Conservation (phyloP, 2,888 invertebrate species). For the Nowickia ferox region DNA sequence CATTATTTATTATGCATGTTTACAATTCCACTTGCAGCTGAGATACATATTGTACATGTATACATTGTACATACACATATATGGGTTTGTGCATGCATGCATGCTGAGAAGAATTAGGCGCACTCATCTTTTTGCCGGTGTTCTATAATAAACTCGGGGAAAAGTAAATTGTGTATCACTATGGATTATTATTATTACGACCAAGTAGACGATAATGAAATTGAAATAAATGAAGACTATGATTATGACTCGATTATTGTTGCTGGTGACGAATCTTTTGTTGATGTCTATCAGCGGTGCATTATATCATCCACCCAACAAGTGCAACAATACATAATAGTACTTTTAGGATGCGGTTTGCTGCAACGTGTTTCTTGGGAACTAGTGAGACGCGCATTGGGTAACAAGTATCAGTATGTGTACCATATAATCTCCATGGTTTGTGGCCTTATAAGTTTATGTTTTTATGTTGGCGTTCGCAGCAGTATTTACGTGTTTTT, state of each 20-base stretch:
- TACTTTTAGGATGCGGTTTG: conserved; percentile 74
- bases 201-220: conserved; percentile 63
- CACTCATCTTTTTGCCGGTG: conserved; percentile 54
- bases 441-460: conserved; percentile 71
- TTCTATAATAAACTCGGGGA: not conserved
- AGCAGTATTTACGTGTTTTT: conserved; percentile 44
- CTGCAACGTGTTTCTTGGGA: conserved; percentile 73
- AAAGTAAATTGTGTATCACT: not conserved
- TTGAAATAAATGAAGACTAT: conserved; percentile 69
- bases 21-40: conserved; percentile 3
- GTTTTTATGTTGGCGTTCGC: conserved; percentile 61
- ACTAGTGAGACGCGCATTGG: conserved; percentile 54
- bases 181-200: conserved; percentile 76
- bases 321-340: conserved; percentile 72
- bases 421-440: conserved; percentile 74
- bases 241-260: conserved; percentile 68
- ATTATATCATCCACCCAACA: conserved; percentile 74
- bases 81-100: not conserved
- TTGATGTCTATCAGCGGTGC: conserved; percentile 72
- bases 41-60: not conserved
- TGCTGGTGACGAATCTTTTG: conserved; percentile 66
- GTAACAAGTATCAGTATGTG: conserved; percentile 61
- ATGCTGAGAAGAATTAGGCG: conserved; percentile 9
- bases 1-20: not conserved
- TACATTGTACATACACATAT: not conserved